Conservation (phyloP, 2,113 vertebrate genomes). For the Aleadryas rufinucha region DNA sequence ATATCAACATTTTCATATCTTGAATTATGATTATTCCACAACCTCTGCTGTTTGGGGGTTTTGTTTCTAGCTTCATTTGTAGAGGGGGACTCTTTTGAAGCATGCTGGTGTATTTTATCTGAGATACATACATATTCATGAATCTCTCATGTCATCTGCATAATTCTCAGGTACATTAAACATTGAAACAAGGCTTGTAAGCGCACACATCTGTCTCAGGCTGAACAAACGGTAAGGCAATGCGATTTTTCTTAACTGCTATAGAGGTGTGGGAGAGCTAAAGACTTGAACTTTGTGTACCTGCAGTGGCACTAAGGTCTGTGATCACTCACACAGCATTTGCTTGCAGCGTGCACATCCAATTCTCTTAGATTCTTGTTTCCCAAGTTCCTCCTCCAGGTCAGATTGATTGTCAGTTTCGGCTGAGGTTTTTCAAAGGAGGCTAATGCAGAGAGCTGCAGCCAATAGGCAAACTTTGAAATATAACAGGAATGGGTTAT, state of each 20-base stretch:
- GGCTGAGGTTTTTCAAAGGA: not conserved
- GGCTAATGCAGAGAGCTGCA: not conserved
- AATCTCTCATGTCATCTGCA: not conserved
- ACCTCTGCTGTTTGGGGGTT: not conserved
- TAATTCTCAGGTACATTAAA: conserved; percentile 30
- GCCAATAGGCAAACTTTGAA: not conserved
- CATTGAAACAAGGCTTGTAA: not conserved
- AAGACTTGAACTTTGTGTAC: not conserved
- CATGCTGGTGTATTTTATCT: conserved; percentile 2
- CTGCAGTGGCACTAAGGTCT: not conserved
- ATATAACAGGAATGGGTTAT: not conserved
- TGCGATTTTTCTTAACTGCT: not conserved
- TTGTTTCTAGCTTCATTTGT: not conserved
- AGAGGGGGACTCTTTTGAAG: not conserved
- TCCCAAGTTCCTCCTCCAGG: not conserved
- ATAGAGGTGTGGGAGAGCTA: not conserved
- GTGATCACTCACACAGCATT: not conserved
- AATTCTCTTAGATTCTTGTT: not conserved
- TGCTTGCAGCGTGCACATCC: not conserved
- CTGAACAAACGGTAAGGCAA: not conserved
- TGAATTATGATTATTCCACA: not conserved
- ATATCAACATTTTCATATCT: not conserved
- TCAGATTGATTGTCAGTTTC: not conserved
- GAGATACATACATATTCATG: not conserved
- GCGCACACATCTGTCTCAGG: not conserved